Conservation (phyloP, 1,140 invertebrate species). For the Atta colombica region DNA sequence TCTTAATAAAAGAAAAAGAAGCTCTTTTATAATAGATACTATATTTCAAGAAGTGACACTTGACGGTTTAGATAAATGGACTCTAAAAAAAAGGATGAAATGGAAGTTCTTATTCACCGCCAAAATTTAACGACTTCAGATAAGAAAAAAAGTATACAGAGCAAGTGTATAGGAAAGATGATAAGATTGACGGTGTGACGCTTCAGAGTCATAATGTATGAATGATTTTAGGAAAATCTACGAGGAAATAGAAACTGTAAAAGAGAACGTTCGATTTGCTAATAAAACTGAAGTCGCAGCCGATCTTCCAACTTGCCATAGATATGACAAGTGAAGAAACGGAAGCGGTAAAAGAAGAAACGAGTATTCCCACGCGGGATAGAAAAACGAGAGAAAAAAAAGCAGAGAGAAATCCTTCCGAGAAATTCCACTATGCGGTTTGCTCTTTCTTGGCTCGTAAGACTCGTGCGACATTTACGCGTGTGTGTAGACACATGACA, state of each 20-base stretch:
- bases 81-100: neutral
- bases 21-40: slow-evolving; percentile 6
- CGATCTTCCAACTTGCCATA: slow-evolving; percentile 47
- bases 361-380: neutral
- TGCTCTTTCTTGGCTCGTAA: slow-evolving; percentile 5
- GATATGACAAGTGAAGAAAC: slow-evolving; percentile 22
- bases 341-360: slow-evolving; percentile 51
- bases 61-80: slow-evolving; percentile 30
- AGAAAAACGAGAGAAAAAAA: slow-evolving; percentile 5
- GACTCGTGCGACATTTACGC: slow-evolving; percentile 48
- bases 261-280: slow-evolving; percentile 23
- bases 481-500: slow-evolving; percentile 6
- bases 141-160: slow-evolving; percentile 17
- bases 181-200: slow-evolving; percentile 60
- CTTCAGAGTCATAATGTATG: slow-evolving; percentile 16
- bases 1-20: neutral
- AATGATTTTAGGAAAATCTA: slow-evolving; percentile 29
- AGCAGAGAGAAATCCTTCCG: slow-evolving; percentile 29
- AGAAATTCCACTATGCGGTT: slow-evolving; percentile 62
- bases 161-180: slow-evolving; percentile 5
- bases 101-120: neutral
- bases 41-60: slow-evolving; percentile 17
- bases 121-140: slow-evolving; percentile 37
- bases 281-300: slow-evolving; percentile 66
- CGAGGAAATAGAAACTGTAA: neutral